Evolutionary conservation across 2,888 invertebrate species (phyloP).

Genomic region (Omphaloscelis lunosa): DNA sequence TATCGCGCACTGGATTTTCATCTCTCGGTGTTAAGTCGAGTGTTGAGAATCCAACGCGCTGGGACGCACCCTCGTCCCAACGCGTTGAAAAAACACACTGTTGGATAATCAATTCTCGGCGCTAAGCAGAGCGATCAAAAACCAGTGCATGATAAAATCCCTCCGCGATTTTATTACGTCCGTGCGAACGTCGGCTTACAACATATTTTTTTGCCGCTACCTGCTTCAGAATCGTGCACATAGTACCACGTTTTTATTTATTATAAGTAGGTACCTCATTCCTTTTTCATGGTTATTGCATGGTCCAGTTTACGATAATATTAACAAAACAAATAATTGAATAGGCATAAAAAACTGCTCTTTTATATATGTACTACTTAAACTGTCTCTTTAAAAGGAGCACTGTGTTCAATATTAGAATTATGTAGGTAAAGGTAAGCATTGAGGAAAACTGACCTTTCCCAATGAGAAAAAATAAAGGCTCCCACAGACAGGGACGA

Average conservation of each 20-base stretch:
- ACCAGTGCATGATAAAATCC: too few relatives aligned
- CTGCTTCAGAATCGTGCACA: not conserved
- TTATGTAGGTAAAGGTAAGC: not conserved
- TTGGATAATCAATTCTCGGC: too few relatives aligned
- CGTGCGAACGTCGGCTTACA: too few relatives aligned
- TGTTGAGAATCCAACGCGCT: too few relatives aligned
- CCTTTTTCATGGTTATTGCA: not conserved
- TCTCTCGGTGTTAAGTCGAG: too few relatives aligned
- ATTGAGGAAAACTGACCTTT: not conserved
- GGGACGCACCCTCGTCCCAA: too few relatives aligned
- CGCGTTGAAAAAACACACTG: too few relatives aligned
- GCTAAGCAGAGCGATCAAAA: too few relatives aligned
- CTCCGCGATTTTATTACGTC: too few relatives aligned
- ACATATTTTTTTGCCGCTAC: not conserved
- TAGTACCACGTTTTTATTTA: not conserved
- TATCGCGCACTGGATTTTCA: too few relatives aligned
- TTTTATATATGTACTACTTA: not conserved
- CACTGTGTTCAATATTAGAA: not conserved
- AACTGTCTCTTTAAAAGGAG: not conserved
- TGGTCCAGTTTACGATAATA: not conserved
- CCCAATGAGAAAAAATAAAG: not conserved
- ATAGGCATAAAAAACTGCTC: not conserved
- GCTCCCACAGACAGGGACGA: too few relatives aligned
- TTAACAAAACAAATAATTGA: not conserved
- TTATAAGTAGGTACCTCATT: not conserved